Percentiles rank a stretch among this genome's conserved stretches.
These are phyloP conservation scores for Phalera bucephala DNA, from an alignment of 2,888 invertebrate species.

Conservation along the genomic window DNA sequence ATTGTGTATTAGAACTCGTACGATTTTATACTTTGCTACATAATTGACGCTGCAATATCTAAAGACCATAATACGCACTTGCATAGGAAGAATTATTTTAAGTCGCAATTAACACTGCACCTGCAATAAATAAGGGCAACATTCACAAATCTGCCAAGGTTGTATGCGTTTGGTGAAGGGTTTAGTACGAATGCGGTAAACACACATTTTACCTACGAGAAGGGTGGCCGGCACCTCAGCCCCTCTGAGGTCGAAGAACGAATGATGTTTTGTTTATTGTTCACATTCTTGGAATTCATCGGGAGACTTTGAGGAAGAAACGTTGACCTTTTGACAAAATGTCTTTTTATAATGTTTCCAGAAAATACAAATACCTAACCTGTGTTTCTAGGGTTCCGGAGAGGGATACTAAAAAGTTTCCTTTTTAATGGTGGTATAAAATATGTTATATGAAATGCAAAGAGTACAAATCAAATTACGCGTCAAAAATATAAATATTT, in stretches of 20 bases:
- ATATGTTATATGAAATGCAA: no score
- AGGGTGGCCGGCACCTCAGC: slow-evolving; percentile 7
- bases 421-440: no score
- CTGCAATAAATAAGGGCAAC: slow-evolving; percentile 1
- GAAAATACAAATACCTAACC: no score
- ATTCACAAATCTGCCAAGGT: slow-evolving; percentile 7
- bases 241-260: slow-evolving; percentile 15
- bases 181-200: slow-evolving; percentile 19
- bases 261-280: slow-evolving; percentile 12
- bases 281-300: slow-evolving; percentile 11
- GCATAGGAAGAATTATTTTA: background rate
- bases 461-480: no score
- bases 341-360: slow-evolving; percentile 13
- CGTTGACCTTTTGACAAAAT: background rate
- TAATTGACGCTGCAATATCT: no score
- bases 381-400: no score
- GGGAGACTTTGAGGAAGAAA: background rate
- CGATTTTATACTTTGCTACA: no score
- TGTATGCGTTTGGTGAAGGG: slow-evolving; percentile 24
- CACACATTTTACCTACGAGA: slow-evolving; percentile 7
- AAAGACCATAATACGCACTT: background rate
- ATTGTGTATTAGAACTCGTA: no score
- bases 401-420: no score
- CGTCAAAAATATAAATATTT: no score
- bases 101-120: background rate